Conservation (phyloP, 2,888 invertebrate genomes). For the Glaucopsyche alexis region DNA sequence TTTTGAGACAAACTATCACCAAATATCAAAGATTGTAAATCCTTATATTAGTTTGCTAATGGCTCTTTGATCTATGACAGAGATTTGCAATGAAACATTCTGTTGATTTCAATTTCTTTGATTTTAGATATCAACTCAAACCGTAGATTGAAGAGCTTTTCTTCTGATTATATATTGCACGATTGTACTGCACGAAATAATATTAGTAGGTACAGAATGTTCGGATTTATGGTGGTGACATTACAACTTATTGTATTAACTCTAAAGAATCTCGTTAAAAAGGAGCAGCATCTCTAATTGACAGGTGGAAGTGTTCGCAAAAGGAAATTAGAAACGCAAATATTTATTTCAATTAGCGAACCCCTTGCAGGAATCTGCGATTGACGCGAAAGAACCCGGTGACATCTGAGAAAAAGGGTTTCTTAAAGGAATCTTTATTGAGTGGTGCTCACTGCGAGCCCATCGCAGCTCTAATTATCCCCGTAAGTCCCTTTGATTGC, state of each 20-base stretch:
- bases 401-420: conserved; percentile 71
- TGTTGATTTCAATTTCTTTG: too few relatives aligned
- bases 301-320: conserved; percentile 45
- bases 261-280: conserved; percentile 31
- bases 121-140: too few relatives aligned
- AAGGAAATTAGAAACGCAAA: conserved; percentile 65
- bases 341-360: conserved; percentile 73
- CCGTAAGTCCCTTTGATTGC: conserved; percentile 48
- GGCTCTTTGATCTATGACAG: neutral
- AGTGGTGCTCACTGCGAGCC: conserved; percentile 57
- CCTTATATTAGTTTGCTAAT: neutral
- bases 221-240: neutral
- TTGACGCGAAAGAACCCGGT: conserved; percentile 66
- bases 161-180: too few relatives aligned
- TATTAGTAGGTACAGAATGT: neutral
- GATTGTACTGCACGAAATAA: neutral
- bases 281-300: conserved; percentile 43
- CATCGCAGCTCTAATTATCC: conserved; percentile 66
- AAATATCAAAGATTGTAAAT: neutral
- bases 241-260: conserved; percentile 1
- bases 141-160: too few relatives aligned
- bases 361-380: conserved; percentile 52
- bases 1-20: neutral
- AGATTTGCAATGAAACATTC: too few relatives aligned
- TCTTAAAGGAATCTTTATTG: conserved; percentile 57